Percentiles rank a stretch among this genome's conserved stretches.
These are phyloP conservation scores for Steatocranus sp. DNA, from an alignment of 2,797 vertebrate species.

Conservation along the genomic window DNA sequence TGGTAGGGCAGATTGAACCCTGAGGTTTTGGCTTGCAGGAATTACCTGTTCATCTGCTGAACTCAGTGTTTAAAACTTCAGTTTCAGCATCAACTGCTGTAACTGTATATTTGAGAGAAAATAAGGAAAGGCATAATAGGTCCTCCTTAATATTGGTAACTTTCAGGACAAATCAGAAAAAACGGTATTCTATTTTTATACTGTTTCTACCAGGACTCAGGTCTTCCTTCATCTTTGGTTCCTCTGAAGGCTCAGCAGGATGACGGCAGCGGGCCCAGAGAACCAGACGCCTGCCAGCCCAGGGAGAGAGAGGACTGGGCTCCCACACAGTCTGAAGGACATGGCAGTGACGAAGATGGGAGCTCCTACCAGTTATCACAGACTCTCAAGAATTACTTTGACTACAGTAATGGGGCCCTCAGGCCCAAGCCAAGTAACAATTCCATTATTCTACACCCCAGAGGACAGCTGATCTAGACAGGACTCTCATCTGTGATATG, in stretches of 20 bases:
- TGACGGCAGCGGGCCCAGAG: slow-evolving; percentile 19
- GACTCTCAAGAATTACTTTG: slow-evolving; percentile 84
- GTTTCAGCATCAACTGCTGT: neutral
- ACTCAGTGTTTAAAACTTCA: neutral
- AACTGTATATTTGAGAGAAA: neutral
- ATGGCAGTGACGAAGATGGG: slow-evolving; percentile 38
- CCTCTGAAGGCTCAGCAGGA: slow-evolving; percentile 63
- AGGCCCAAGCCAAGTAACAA: slow-evolving; percentile 81
- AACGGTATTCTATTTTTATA: neutral
- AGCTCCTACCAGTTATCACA: slow-evolving; percentile 77
- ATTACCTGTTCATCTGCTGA: neutral
- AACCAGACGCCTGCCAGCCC: slow-evolving; percentile 24
- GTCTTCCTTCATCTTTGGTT: slow-evolving; percentile 66
- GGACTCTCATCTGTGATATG: neutral
- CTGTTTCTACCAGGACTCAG: slow-evolving; percentile 55
- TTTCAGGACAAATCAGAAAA: neutral
- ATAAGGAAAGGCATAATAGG: neutral
- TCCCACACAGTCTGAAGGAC: slow-evolving; percentile 29
- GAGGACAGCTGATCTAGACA: slow-evolving; percentile 54
- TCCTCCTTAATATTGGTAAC: neutral
- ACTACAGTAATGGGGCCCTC: slow-evolving; percentile 83
- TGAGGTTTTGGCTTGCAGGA: neutral
- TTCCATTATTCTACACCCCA: slow-evolving; percentile 82
- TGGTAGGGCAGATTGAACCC: neutral
- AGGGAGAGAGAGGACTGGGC: slow-evolving; percentile 20